These are phyloP conservation scores for Matsumurasca onukii DNA, from an alignment of 1,140 invertebrate species.

Conservation along the genomic window DNA sequence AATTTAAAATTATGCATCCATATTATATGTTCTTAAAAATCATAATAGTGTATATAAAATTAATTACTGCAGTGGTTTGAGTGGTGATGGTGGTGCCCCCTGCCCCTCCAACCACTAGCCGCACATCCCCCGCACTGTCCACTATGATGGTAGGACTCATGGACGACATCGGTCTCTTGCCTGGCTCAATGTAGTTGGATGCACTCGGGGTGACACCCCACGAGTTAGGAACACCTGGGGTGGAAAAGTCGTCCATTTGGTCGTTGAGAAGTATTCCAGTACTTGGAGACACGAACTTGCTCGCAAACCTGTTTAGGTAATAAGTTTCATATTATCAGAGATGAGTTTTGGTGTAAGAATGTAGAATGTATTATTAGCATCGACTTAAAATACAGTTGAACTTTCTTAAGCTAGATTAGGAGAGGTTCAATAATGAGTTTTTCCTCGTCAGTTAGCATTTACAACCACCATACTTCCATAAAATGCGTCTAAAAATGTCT, in stretches of 20 bases:
- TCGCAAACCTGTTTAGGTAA: slow-evolving; percentile 68
- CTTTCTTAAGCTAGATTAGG: too few relatives aligned
- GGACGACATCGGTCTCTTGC: slow-evolving; percentile 86
- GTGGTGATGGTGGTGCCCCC: slow-evolving; percentile 91
- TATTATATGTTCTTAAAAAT: too few relatives aligned
- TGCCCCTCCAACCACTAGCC: slow-evolving; percentile 77
- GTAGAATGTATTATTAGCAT: too few relatives aligned
- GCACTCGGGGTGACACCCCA: slow-evolving; percentile 78
- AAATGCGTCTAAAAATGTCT: too few relatives aligned
- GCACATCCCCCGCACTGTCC: slow-evolving; percentile 60
- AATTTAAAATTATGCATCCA: too few relatives aligned
- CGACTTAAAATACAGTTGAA: too few relatives aligned
- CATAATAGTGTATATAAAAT: too few relatives aligned
- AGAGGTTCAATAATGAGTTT: too few relatives aligned
- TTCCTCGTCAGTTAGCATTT: too few relatives aligned
- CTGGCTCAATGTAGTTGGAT: slow-evolving; percentile 75
- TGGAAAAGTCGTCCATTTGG: slow-evolving; percentile 95
- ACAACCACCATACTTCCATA: too few relatives aligned
- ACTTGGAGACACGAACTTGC: slow-evolving; percentile 63
- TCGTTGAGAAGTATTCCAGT: slow-evolving; percentile 93
- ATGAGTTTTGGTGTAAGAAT: too few relatives aligned
- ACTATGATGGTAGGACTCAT: slow-evolving; percentile 87
- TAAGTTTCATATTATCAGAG: too few relatives aligned
- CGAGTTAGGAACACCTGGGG: slow-evolving; percentile 73
- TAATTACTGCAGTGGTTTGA: slow-evolving; percentile 68